Base-by-base conservation (phyloP, 2,113 vertebrate genomes). In the Gasterosteus aculeatus region DNA sequence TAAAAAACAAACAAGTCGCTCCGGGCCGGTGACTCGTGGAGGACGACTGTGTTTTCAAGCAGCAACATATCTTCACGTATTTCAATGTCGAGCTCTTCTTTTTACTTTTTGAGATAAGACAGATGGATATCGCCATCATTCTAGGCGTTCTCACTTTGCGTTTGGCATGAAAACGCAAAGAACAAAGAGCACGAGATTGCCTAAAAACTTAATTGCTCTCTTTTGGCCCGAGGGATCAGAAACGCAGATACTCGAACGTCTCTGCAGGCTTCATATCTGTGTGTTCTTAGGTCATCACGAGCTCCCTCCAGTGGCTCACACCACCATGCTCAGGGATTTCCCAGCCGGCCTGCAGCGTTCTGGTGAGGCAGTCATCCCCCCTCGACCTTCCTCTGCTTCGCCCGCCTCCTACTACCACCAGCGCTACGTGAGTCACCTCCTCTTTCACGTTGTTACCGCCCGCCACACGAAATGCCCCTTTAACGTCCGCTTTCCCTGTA, bases 271-370 rank as follows among this genome's bases (percentile, higher is more conserved):
- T 39, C 22, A 9, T 67, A 4, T 82, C 69, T 79, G 35, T 63
- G 51, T 70, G 60, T 14, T 35, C 22, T 31, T 42, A 98, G 98
- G 98, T 22, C 96, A 99, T 71, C 98, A 99, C 1, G 96, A 98
- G 85, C 90, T 95, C 11, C 98, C 98, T 38, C 97, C 96, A 0
- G 54, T 97, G 15, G 95, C 97, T 29, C 97, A 99, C 84, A 98
- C 97, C 31, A 98, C 97, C 2, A 97, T 99, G 95, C 87, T 98
- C 75, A 93, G 96, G 81, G 95, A 95, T 6, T 96, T 96, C 69
- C 96, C 96, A 0, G 85, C 90, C 42, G 90, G 88, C 60, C 91
- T 95, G 83, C 93, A 94, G 84, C 94, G 71, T 66, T 88, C 89
- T 0, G 87, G 93, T 0, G 95, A 97, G 60, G 72, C 90, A 1